Conservation (phyloP, 2,113 vertebrate genomes). For the Alethe diademata region DNA sequence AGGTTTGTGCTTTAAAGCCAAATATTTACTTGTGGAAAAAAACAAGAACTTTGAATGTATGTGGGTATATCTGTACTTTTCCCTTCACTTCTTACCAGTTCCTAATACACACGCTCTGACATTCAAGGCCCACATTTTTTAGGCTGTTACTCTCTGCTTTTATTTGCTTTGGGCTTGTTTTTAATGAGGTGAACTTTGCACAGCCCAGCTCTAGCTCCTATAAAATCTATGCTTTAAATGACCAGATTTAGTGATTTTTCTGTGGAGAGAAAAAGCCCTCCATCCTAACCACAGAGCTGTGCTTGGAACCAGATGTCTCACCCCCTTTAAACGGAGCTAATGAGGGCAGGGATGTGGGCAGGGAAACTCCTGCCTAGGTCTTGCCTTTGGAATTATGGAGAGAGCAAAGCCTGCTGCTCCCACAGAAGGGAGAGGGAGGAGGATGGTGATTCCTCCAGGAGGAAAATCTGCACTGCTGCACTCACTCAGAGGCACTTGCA, state of each 20-base stretch:
- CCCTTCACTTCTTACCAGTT: neutral
- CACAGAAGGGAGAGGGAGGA: neutral
- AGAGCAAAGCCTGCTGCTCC: neutral
- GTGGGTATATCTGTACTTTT: neutral
- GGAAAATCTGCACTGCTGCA: neutral
- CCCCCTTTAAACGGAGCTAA: neutral
- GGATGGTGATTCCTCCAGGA: neutral
- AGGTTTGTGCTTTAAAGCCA: neutral
- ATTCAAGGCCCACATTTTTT: neutral
- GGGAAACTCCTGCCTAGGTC: neutral
- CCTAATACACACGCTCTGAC: neutral
- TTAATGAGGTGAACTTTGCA: constrained; percentile 56
- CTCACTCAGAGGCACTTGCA: neutral
- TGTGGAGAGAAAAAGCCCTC: neutral
- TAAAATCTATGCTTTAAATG: constrained; percentile 14
- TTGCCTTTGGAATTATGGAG: neutral
- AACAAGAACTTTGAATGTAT: neutral
- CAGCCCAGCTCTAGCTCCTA: constrained; percentile 21
- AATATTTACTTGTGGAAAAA: neutral
- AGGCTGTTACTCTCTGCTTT: neutral
- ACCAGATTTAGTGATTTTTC: neutral
- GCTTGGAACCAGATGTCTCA: constrained; percentile 24
- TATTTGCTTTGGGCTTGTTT: constrained; percentile 40
- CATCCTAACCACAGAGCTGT: neutral
- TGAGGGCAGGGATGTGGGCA: neutral